phyloP scores from a whole-genome alignment of 2,797 vertebrate genomes.

The Zalophus californianus region DNA sequence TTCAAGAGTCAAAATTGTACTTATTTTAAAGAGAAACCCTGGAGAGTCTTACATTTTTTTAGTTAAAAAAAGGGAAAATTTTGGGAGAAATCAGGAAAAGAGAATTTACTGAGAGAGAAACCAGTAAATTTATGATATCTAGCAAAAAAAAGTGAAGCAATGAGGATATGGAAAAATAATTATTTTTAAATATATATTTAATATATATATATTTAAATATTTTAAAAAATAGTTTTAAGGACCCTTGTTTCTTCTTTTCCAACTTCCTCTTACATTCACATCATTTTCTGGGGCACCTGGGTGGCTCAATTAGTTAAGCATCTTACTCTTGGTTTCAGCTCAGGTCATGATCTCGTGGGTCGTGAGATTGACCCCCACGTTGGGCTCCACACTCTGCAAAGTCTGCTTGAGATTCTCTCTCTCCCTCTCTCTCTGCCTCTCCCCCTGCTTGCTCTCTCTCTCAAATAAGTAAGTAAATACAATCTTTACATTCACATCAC shows the following conservation, averaged over 20 bases:
- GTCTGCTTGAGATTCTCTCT: neutral
- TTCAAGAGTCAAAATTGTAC: neutral
- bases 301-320: neutral
- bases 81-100: neutral
- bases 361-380: accelerated
- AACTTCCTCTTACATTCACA: neutral
- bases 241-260: neutral
- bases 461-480: neutral
- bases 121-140: neutral
- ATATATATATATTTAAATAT: too few species aligned
- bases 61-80: neutral
- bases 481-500: neutral
- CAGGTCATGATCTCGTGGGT: neutral
- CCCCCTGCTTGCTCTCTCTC: neutral
- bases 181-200: too few species aligned
- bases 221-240: too few species aligned
- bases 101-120: neutral
- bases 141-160: neutral
- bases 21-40: neutral
- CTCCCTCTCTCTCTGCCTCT: too few species aligned
- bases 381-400: accelerated
- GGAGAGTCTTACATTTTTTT: neutral
- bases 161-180: neutral
- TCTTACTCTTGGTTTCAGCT: accelerated
- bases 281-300: neutral